Conservation (phyloP, 2,888 invertebrate genomes). For the Gastrophysa polygoni region DNA sequence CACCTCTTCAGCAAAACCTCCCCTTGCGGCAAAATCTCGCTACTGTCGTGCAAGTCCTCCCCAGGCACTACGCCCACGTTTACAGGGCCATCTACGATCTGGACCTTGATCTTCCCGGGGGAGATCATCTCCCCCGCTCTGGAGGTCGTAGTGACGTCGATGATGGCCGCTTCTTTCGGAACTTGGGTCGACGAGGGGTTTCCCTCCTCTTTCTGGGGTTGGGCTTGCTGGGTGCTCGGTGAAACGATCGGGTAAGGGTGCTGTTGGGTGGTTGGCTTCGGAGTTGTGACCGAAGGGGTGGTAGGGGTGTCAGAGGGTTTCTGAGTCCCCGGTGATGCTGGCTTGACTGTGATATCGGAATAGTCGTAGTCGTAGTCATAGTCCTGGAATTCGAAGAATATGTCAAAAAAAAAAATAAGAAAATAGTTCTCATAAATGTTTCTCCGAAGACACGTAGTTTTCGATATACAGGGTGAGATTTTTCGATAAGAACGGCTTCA, state of each 20-base stretch:
- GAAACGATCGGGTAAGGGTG: conserved; percentile 14
- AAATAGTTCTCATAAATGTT: not conserved
- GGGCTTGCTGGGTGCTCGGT: conserved; percentile 18
- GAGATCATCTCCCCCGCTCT: conserved; percentile 26
- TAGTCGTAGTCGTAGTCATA: conserved; percentile 78
- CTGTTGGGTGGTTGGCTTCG: conserved; percentile 15
- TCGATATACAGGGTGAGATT: too few relatives aligned
- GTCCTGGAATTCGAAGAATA: conserved; percentile 61
- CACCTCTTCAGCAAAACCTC: conserved; percentile 49
- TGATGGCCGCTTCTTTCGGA: conserved; percentile 3
- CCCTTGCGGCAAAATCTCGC: conserved; percentile 37
- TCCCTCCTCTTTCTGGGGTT: conserved; percentile 17
- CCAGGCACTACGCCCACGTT: conserved; percentile 33
- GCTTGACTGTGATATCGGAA: conserved; percentile 72
- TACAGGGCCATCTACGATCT: conserved; percentile 41
- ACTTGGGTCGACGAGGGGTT: conserved; percentile 1
- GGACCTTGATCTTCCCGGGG: conserved; percentile 48
- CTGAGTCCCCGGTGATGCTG: conserved; percentile 57
- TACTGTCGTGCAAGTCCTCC: conserved; percentile 25
- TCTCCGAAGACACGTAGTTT: too few relatives aligned
- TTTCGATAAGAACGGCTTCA: too few relatives aligned
- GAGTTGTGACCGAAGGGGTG: not conserved
- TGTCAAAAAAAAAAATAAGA: conserved; percentile 6
- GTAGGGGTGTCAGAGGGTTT: conserved; percentile 27
- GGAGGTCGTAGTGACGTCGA: conserved; percentile 8